Evolutionary conservation across 1,140 invertebrate species (phyloP).

Genomic region (Ips nitidus): DNA sequence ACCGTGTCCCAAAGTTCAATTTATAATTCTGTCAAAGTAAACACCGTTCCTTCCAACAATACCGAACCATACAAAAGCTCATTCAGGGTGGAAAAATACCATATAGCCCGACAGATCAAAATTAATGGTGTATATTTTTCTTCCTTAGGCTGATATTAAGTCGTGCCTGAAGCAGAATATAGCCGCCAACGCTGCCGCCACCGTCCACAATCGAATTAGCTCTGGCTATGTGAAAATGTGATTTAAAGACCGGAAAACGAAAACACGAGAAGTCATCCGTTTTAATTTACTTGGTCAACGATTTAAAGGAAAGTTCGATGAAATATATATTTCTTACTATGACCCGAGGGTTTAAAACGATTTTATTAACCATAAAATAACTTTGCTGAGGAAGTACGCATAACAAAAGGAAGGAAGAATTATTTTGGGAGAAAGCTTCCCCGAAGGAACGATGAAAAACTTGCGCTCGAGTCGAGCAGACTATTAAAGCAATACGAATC

Average conservation of each 20-base stretch:
- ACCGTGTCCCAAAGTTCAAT: background rate
- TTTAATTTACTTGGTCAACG: slow-evolving; percentile 2
- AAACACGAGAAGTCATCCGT: slow-evolving; percentile 14
- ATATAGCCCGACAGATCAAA: slow-evolving; percentile 23
- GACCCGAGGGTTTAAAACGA: background rate
- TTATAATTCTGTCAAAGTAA: slow-evolving; percentile 10
- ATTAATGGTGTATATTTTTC: slow-evolving; percentile 27
- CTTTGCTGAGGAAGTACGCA: background rate
- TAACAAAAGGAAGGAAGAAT: background rate
- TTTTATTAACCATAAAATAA: slow-evolving; percentile 2
- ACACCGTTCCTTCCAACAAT: slow-evolving; percentile 7
- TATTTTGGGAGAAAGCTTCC: no score
- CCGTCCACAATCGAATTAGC: slow-evolving; percentile 23
- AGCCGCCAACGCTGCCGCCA: background rate
- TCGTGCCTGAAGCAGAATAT: slow-evolving; percentile 15
- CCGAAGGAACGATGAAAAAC: background rate
- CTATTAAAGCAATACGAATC: no score
- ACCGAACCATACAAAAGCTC: slow-evolving; percentile 7
- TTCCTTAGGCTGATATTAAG: slow-evolving; percentile 28
- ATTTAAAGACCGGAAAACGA: slow-evolving; percentile 16
- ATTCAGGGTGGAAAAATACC: slow-evolving; percentile 17
- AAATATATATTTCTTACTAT: background rate
- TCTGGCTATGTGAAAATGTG: slow-evolving; percentile 19
- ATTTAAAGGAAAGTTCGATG: background rate
- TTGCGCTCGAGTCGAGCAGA: background rate